Percentiles rank a stretch among this genome's conserved stretches.
These are phyloP conservation scores for Notolepis coatsorum DNA, from an alignment of 2,797 vertebrate species.

Conservation along the genomic window DNA sequence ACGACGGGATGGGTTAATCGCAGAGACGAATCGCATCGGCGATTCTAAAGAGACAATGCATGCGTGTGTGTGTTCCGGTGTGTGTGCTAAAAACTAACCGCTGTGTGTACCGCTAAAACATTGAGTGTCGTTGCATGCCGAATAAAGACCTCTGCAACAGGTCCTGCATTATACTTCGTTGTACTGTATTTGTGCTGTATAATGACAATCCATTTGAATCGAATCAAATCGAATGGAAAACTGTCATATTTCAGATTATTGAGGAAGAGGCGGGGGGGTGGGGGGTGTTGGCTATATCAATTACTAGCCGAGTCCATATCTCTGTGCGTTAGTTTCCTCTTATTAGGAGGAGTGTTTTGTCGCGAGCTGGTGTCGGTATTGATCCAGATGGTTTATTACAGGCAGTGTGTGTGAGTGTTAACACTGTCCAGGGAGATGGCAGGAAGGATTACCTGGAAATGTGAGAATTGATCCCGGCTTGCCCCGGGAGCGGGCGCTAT, in stretches of 20 bases:
- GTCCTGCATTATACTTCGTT: too few relatives aligned
- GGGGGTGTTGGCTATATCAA: constrained; percentile 17
- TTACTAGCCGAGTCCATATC: constrained; percentile 41
- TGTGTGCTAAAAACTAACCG: too few relatives aligned
- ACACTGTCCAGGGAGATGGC: constrained; percentile 52
- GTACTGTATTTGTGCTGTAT: too few relatives aligned
- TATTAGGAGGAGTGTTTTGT: constrained; percentile 55
- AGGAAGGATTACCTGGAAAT: constrained; percentile 70
- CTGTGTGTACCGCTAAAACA: too few relatives aligned
- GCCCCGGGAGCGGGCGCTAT: constrained; percentile 51
- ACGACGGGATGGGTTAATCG: too few relatives aligned
- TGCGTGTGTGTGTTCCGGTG: too few relatives aligned
- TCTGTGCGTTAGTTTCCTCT: constrained; percentile 47
- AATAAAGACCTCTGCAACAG: too few relatives aligned
- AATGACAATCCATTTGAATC: background rate
- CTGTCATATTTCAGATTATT: constrained; percentile 7
- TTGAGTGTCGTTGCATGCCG: too few relatives aligned
- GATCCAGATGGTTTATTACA: constrained; percentile 70
- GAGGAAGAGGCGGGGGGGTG: background rate
- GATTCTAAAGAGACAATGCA: too few relatives aligned
- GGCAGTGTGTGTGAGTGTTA: constrained; percentile 57
- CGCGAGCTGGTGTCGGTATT: constrained; percentile 62
- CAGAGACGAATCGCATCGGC: too few relatives aligned
- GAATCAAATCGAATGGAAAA: constrained; percentile 1
- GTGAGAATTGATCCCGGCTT: constrained; percentile 63